Base-by-base conservation (phyloP, 1,140 invertebrate genomes). In the Halictus rubicundus region DNA sequence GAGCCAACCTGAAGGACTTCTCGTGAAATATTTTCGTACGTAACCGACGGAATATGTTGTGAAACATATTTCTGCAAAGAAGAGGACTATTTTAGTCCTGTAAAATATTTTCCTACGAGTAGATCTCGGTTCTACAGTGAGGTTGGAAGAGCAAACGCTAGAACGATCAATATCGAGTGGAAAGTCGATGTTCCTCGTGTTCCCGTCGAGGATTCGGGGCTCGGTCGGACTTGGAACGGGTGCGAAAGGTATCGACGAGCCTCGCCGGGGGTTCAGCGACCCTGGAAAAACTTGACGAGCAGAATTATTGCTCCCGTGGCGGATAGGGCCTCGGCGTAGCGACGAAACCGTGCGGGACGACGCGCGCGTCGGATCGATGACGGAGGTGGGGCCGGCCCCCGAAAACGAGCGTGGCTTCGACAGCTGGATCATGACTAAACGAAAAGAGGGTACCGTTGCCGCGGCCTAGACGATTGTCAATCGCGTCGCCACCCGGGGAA, bases 341-440 rank as follows among this genome's bases (percentile, higher is more conserved):
- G 78, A 10, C 74, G 27, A 66, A 82, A 82, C 85, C 78, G 78
- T 63, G 57, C n/a, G 16, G 70, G 70, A 59, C 71, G 61, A 49
- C 3, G 19, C n/a, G 27, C 8, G 6, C 14, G 63, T 9, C 74
- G 71, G 84, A 85, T 84, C 83, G 74, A 83, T 68, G 85, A 77
- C 68, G 61, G 61, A 76, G 74, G 74, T 65, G 68, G 84, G 84
- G 68, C 77, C 64, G 63, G 68, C 71, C 85, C 84, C 80, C 80
- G 60, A 81, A 87, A 87, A 84, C 69, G 63, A 69, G n/a, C 49
- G 1, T 19, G 68, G 57, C 66, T 78, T 85, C 85, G 79, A 82
- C 86, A 87, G 86, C 86, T 87, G 86, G 82, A 87, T 86, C 81
- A 39, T 82, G 81, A 87, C 68, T 68, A 78, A 78, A 86, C 74